phyloP scores from a whole-genome alignment of 1,140 invertebrate species.

The Zaprionus inermis region DNA sequence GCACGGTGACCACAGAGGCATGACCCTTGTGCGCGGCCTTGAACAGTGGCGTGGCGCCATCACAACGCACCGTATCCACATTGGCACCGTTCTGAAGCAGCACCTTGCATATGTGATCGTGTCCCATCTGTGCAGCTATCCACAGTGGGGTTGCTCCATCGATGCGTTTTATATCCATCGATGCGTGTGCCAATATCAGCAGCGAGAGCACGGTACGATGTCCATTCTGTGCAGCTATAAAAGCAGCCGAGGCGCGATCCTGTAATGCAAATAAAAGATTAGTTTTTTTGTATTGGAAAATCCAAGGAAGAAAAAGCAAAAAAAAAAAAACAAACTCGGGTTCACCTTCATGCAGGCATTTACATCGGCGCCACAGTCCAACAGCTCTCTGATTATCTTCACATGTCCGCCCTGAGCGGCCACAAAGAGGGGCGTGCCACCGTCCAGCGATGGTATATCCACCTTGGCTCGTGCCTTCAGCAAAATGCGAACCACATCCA shows the following conservation, averaged over 20 bases:
- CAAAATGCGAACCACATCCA: constrained; percentile 91
- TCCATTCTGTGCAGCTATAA: constrained; percentile 96
- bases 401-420: constrained; percentile 96
- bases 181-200: constrained; percentile 89
- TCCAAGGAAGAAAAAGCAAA: not conserved
- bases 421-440: constrained; percentile 95
- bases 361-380: constrained; percentile 91
- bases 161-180: constrained; percentile 88
- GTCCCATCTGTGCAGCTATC: constrained; percentile 97
- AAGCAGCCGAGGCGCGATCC: constrained; percentile 94
- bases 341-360: constrained; percentile 93
- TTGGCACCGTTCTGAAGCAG: constrained; percentile 91
- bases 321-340: not conserved
- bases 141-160: constrained; percentile 95
- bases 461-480: constrained; percentile 91
- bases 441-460: constrained; percentile 95
- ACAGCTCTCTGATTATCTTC: constrained; percentile 92
- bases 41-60: constrained; percentile 95
- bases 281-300: not conserved
- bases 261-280: constrained; percentile 73
- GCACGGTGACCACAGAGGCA: constrained; percentile 91
- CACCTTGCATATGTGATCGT: constrained; percentile 91
- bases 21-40: constrained; percentile 97
- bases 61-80: constrained; percentile 92
- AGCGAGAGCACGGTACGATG: constrained; percentile 90